Base-by-base conservation (phyloP, 2,113 vertebrate species). In the Pongo abelii region DNA sequence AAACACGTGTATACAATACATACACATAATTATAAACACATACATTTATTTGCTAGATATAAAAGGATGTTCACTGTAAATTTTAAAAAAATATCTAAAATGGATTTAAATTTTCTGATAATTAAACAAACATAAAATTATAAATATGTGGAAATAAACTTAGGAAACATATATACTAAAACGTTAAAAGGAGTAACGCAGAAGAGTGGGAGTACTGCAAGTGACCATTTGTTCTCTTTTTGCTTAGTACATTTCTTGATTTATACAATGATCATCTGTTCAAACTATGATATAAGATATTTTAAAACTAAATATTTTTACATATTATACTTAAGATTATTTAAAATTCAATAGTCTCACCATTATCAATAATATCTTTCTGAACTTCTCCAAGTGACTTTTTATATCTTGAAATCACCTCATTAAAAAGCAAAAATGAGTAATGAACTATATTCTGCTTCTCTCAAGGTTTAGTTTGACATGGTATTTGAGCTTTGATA, bases 341-440 rank as follows among this genome's bases (percentile, higher is more conserved):
- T 88, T 72, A 85, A 80, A 77, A 69, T 38, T 81, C 43, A 94
- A 38, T 79, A 55, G 40, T 57, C 35, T 97, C 70, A 61, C 6
- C n/a, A 48, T 69, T 91, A 75, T 69, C 40, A 48, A 38, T 64
- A 84, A 38, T 38, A 88, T 40, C 52, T 95, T 91, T 69, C 38
- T 75, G 48, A 84, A 92, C 22, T 90, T 89, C 48, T 79, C n/a
- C 59, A 87, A 93, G 35, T 43, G 27, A 40, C 43, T 46, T 95
- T 94, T 97, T 35, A 9, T 48, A 92, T 64, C 48, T 72, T 64
- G 30, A 96, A 87, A 94, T 14, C 18, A 67, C 70, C 48, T 87
- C 22, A 94, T 64, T 80, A 55, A 80, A 80, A 80, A 23, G 18
- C 35, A 93, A 75, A 72, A 96, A 59, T 88, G 32, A 94, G 20